Evolutionary conservation across 2,797 vertebrate genomes (phyloP).

Genomic region (Synaphobranchus kaupii): DNA sequence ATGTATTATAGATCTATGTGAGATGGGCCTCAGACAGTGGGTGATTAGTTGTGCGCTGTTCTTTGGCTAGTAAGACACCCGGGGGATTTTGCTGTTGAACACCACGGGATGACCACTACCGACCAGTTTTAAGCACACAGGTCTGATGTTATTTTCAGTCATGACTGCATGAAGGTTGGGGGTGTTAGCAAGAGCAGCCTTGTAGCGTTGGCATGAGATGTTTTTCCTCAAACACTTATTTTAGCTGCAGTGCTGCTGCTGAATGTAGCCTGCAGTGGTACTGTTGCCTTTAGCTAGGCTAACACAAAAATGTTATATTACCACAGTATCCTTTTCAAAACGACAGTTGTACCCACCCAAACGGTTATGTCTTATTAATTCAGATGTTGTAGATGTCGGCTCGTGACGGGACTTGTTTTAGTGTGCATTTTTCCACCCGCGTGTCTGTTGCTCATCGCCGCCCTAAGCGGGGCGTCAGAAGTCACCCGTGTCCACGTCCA

Average conservation of each 20-base stretch:
- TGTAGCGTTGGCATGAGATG: not conserved
- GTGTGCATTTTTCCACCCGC: not conserved
- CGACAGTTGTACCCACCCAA: not conserved
- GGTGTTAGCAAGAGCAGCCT: not conserved
- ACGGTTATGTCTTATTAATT: not conserved
- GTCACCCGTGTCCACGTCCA: not conserved
- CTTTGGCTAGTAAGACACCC: not conserved
- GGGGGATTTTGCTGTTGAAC: not conserved
- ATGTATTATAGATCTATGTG: not conserved
- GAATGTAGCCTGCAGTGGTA: not conserved
- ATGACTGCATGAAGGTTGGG: not conserved
- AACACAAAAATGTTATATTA: not conserved
- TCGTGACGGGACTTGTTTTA: not conserved
- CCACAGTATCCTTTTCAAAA: not conserved
- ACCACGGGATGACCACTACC: not conserved
- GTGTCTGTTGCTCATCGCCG: not conserved
- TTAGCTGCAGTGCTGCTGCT: not conserved
- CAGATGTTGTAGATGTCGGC: not conserved
- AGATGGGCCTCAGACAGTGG: not conserved
- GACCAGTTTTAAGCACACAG: not conserved
- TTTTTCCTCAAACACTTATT: slow-evolving; percentile 3
- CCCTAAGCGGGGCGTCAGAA: not conserved
- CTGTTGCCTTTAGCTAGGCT: not conserved
- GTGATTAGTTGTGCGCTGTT: not conserved
- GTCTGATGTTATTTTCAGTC: not conserved